phyloP scores from a whole-genome alignment of 2,797 vertebrate genomes.

The Lacerta viridis region DNA sequence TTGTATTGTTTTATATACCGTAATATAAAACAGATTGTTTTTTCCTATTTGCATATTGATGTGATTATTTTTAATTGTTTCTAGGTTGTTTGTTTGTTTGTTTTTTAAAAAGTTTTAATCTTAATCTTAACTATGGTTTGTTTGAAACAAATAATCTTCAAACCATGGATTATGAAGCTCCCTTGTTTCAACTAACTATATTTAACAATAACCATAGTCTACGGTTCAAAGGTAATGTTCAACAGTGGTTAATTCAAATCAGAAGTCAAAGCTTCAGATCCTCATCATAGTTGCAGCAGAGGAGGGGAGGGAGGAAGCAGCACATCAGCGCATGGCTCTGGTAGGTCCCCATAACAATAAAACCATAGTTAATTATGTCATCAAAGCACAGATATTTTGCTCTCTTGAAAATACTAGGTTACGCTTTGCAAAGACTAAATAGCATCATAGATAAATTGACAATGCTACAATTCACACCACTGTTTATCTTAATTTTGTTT shows the following conservation, averaged over 20 bases:
- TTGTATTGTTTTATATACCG: too few species aligned
- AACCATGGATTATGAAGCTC: too few species aligned
- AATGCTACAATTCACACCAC: not conserved
- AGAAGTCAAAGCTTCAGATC: not conserved
- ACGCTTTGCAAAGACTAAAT: constrained; percentile 43
- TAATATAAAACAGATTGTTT: too few species aligned
- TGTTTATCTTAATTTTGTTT: constrained; percentile 13
- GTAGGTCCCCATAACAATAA: not conserved
- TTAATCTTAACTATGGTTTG: not conserved
- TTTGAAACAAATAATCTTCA: not conserved
- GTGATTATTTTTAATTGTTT: too few species aligned
- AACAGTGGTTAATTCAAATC: too few species aligned
- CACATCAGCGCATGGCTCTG: not conserved
- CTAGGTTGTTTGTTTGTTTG: too few species aligned
- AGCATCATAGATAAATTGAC: constrained; percentile 34
- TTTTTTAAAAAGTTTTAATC: too few species aligned
- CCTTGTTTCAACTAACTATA: not conserved
- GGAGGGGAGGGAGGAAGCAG: too few species aligned
- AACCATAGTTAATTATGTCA: not conserved
- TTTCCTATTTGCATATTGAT: too few species aligned
- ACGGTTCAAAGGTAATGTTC: constrained; percentile 30
- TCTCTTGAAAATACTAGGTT: constrained; percentile 16
- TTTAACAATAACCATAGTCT: constrained; percentile 36
- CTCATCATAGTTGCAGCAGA: not conserved
- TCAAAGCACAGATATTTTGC: not conserved